Base-by-base conservation (phyloP, 2,888 invertebrate species). In the Neoascia interrupta region DNA sequence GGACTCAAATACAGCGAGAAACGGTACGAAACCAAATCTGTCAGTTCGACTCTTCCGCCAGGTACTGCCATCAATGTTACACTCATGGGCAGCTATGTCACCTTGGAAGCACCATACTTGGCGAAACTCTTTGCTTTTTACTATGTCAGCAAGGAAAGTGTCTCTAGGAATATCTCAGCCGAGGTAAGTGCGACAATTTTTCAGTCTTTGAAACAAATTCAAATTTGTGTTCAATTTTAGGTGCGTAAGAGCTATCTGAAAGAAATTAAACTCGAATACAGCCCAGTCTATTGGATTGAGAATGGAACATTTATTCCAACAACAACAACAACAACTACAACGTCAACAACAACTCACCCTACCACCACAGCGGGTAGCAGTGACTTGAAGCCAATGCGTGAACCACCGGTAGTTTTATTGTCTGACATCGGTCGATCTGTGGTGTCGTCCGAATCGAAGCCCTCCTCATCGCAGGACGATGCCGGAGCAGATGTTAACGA, bases 31-130 rank as follows among this genome's bases (percentile, higher is more conserved):
- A 87, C 86, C 8, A 88, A 88, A 63, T 84, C 87, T 36, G 90
- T 94, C 13, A 91, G 92, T 84, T 91, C 93, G 73, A 91, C 91
- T 84, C 88, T 96, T 63, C 92, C 93, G 85, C 93, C 94, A 2
- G 95, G 94, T 21, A 96, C 96, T 0, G 95, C 93, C 1, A 92
- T 95, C 53, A 96, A 96, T 86, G 94, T 96, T 0, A 95, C 94
- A 0, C 90, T 96, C 13, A 90, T 90, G 54, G 96, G 94, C 1
- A 93, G 94, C 84, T 91, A 92, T 83, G 93, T 94, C 0, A 92
- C 93, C 73, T 90, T 92, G 58, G 95, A 96, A 82, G 91, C 93
- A 0, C 94, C 94, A 23, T 96, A 95, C 85, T 91, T 90, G 19
- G 95, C 93, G 3, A 92, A 91, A 70, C 89, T 96, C 37, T 91